A percentile compares a stretch with the other conserved stretches of the same genome.
These are phyloP conservation scores for Plumapathes pennacea DNA, from an alignment of 92 coral and sea anemone genomes.

Conservation along the genomic window DNA sequence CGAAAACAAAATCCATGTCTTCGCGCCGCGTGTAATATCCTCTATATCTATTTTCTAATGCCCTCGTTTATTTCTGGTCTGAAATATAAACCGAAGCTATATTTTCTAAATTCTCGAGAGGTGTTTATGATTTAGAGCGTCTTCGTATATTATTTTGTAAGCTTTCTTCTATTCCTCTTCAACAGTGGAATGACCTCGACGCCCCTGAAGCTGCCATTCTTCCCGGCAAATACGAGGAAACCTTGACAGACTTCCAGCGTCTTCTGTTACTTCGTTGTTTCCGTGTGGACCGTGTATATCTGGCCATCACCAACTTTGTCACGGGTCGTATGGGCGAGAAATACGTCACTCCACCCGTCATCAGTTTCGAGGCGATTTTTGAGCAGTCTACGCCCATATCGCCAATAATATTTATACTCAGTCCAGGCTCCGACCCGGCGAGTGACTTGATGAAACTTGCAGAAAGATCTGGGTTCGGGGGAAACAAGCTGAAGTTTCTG, in stretches of 20 bases:
- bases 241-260: slow-evolving; percentile 91
- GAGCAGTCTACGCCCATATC: slow-evolving; percentile 96
- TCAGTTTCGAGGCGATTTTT: slow-evolving; percentile 96
- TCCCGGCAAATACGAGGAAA: slow-evolving; percentile 95
- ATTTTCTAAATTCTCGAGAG: too few species aligned
- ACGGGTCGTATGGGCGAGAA: slow-evolving; percentile 99
- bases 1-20: too few species aligned
- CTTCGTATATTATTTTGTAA: too few species aligned
- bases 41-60: too few species aligned
- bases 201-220: slow-evolving; percentile 90
- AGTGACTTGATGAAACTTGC: slow-evolving; percentile 99
- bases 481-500: slow-evolving; percentile 89
- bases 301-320: slow-evolving; percentile 98
- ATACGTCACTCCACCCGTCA: slow-evolving; percentile 98
- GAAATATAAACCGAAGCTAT: too few species aligned
- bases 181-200: slow-evolving; percentile 90
- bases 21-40: too few species aligned
- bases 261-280: slow-evolving; percentile 90
- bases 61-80: too few species aligned
- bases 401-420: slow-evolving; percentile 95
- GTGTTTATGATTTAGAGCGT: too few species aligned
- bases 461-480: slow-evolving; percentile 98
- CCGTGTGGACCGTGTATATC: slow-evolving; percentile 96
- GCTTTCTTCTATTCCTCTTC: too few species aligned
- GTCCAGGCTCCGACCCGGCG: slow-evolving; percentile 99